phyloP scores from a whole-genome alignment of 2,888 invertebrate species.

The Chorisops tibialis region DNA sequence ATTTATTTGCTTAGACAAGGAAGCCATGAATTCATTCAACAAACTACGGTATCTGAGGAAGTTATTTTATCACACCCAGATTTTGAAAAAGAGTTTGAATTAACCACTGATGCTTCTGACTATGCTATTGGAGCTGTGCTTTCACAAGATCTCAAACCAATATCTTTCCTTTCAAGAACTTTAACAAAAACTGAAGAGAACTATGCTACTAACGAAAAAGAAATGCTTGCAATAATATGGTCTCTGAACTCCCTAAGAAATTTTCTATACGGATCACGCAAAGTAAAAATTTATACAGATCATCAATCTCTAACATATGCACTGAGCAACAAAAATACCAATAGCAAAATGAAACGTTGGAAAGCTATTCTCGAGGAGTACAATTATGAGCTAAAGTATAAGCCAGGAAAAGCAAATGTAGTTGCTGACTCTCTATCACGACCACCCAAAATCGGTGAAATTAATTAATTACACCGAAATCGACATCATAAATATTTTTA shows the following conservation, averaged over 20 bases:
- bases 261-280: slow-evolving; percentile 5
- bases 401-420: slow-evolving; percentile 26
- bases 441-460: not conserved
- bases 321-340: slow-evolving; percentile 33
- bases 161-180: slow-evolving; percentile 14
- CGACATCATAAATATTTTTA: slow-evolving; percentile 3
- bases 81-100: no score
- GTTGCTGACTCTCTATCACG: slow-evolving; percentile 27
- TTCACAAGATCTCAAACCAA: slow-evolving; percentile 1
- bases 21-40: no score
- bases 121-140: not conserved
- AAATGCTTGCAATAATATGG: slow-evolving; percentile 18
- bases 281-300: no score
- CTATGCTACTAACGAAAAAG: slow-evolving; percentile 16
- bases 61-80: no score
- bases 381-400: slow-evolving; percentile 13
- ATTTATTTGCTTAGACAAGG: no score
- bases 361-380: slow-evolving; percentile 30
- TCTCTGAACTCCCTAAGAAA: not conserved
- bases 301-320: no score
- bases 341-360: slow-evolving; percentile 33
- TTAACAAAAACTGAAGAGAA: slow-evolving; percentile 7
- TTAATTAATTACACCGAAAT: not conserved
- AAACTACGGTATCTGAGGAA: no score
- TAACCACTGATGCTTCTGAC: not conserved